These are phyloP conservation scores for Leptothorax acervorum DNA, from an alignment of 2,888 invertebrate genomes.

Conservation along the genomic window DNA sequence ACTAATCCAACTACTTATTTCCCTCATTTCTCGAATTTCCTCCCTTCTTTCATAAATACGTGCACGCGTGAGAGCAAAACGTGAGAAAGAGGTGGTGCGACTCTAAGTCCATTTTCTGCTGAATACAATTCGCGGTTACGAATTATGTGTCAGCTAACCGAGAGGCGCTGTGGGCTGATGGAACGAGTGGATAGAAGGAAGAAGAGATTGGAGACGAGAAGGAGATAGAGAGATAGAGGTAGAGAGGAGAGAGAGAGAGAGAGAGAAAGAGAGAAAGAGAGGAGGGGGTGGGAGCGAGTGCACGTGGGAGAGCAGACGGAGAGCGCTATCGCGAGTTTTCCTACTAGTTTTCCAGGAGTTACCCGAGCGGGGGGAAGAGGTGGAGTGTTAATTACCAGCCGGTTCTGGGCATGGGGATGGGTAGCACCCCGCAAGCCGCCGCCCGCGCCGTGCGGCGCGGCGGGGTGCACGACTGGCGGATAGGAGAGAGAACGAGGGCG, in stretches of 20 bases:
- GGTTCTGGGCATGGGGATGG: slow-evolving; percentile 72
- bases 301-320: slow-evolving; percentile 51
- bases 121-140: slow-evolving; percentile 78
- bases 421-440: slow-evolving; percentile 48
- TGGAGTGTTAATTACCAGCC: slow-evolving; percentile 84
- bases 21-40: slow-evolving; percentile 27
- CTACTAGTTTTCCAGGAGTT: slow-evolving; percentile 81
- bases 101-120: slow-evolving; percentile 77
- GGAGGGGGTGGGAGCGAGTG: slow-evolving; percentile 45
- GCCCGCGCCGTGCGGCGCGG: slow-evolving; percentile 37
- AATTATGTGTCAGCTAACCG: slow-evolving; percentile 72
- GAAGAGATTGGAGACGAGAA: slow-evolving; percentile 43
- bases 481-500: slow-evolving; percentile 80
- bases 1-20: slow-evolving; percentile 9
- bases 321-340: slow-evolving; percentile 80
- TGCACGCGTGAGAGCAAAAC: slow-evolving; percentile 41
- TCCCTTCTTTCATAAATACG: slow-evolving; percentile 54
- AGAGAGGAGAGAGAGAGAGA: not conserved
- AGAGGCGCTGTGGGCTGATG: slow-evolving; percentile 45
- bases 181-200: slow-evolving; percentile 56
- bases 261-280: slow-evolving; percentile 20
- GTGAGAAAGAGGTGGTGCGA: slow-evolving; percentile 34
- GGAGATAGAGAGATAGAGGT: slow-evolving; percentile 17
- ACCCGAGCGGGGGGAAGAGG: slow-evolving; percentile 67
- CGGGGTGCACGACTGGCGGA: slow-evolving; percentile 64